A percentile compares a stretch with the other conserved stretches of the same genome.
Evolutionary conservation across 2,888 invertebrate genomes (phyloP).

Genomic region (Mylabris sibirica): DNA sequence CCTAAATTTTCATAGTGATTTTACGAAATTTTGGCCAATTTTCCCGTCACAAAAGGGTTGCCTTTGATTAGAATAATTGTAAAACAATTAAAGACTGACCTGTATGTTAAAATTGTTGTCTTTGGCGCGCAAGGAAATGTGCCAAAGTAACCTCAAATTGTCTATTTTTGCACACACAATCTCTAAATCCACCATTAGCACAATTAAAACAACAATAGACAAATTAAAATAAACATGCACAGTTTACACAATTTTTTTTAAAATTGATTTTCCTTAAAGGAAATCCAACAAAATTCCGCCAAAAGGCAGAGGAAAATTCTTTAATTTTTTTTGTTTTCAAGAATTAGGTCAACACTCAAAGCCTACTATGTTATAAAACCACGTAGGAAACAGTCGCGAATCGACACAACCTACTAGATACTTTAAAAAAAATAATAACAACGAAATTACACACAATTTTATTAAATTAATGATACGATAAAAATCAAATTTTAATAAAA

Average conservation of each 20-base stretch:
- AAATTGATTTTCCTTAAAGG: not conserved
- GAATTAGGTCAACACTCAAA: constrained; percentile 34
- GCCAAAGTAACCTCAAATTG: constrained; percentile 31
- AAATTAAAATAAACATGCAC: no score
- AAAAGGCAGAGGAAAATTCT: not conserved
- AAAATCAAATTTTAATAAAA: not conserved
- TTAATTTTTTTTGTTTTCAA: not conserved
- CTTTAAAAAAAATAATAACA: constrained; percentile 21
- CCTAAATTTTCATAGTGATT: not conserved
- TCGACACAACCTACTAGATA: constrained; percentile 16
- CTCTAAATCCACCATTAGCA: not conserved
- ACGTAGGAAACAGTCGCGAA: constrained; percentile 26
- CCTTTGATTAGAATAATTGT: not conserved
- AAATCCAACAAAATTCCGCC: not conserved
- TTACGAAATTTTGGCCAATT: no score
- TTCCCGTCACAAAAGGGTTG: not conserved
- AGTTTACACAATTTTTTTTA: no score
- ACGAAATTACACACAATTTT: constrained; percentile 20
- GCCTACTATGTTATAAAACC: constrained; percentile 21
- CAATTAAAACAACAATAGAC: no score
- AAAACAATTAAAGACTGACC: not conserved
- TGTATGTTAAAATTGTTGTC: not conserved
- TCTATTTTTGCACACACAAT: constrained; percentile 1
- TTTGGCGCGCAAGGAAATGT: constrained; percentile 15
- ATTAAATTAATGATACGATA: constrained; percentile 22